A percentile compares a stretch with the other conserved stretches of the same genome.
phyloP scores from a whole-genome alignment of 2,113 vertebrate species.

The Pluvialis apricaria region DNA sequence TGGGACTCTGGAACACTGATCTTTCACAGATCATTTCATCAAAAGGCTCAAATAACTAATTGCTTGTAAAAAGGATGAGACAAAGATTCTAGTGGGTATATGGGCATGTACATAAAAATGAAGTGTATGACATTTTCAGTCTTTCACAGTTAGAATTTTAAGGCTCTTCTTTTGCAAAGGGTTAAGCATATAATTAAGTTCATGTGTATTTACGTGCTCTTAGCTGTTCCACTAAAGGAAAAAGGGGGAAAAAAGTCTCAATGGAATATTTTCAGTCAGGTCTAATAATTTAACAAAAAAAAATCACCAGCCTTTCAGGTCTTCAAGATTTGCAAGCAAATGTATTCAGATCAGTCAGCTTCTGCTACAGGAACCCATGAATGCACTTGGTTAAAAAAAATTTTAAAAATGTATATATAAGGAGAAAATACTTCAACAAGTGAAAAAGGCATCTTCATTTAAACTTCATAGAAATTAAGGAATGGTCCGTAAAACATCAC shows the following conservation, averaged over 20 bases:
- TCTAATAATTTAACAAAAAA: neutral
- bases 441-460: neutral
- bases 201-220: neutral
- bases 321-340: neutral
- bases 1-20: neutral
- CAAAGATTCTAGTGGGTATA: neutral
- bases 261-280: neutral
- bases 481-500: neutral
- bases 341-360: neutral
- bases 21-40: constrained; percentile 17
- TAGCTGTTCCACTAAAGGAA: neutral
- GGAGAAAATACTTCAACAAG: neutral
- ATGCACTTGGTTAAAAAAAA: neutral
- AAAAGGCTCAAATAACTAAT: neutral
- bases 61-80: neutral
- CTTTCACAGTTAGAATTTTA: neutral
- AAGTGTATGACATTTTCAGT: neutral
- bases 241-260: neutral
- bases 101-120: neutral
- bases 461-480: neutral
- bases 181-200: neutral
- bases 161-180: neutral
- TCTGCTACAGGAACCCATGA: neutral
- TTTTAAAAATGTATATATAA: neutral
- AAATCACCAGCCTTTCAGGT: neutral